A percentile compares a stretch with the other conserved stretches of the same genome.
Conservation (phyloP, 1,140 invertebrate genomes). For the Calephelis virginiensis region DNA sequence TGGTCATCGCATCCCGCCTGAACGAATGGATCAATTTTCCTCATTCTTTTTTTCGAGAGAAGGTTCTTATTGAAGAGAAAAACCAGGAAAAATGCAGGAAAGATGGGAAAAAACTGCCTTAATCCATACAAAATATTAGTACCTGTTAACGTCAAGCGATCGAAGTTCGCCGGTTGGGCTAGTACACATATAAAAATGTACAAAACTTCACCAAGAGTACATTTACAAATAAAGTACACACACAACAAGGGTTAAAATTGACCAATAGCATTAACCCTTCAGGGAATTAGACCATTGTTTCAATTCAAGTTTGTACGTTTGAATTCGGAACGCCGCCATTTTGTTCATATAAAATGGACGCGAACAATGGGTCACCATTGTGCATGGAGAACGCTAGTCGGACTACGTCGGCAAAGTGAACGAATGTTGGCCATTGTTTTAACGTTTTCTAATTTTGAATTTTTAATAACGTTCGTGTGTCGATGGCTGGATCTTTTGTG, state of each 20-base stretch:
- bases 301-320: conserved; percentile 55
- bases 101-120: no score
- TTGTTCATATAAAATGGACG: conserved; percentile 78
- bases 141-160: no score
- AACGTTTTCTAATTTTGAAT: conserved; percentile 59
- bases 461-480: conserved; percentile 52
- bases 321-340: conserved; percentile 72
- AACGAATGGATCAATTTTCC: no score
- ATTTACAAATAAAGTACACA: background rate
- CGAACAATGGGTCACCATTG: conserved; percentile 70
- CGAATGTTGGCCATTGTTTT: conserved; percentile 66
- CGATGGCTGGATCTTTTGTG: conserved; percentile 30
- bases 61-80: no score
- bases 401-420: conserved; percentile 53
- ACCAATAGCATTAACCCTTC: conserved; percentile 76
- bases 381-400: conserved; percentile 49
- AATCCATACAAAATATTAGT: no score
- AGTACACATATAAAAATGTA: background rate
- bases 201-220: background rate
- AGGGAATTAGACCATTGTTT: conserved; percentile 72
- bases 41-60: no score
- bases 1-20: no score
- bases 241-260: conserved; percentile 49
- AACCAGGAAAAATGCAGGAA: no score
- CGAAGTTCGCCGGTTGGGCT: no score